Conservation (phyloP, 2,888 invertebrate genomes). For the Drosophila kokeensis region DNA sequence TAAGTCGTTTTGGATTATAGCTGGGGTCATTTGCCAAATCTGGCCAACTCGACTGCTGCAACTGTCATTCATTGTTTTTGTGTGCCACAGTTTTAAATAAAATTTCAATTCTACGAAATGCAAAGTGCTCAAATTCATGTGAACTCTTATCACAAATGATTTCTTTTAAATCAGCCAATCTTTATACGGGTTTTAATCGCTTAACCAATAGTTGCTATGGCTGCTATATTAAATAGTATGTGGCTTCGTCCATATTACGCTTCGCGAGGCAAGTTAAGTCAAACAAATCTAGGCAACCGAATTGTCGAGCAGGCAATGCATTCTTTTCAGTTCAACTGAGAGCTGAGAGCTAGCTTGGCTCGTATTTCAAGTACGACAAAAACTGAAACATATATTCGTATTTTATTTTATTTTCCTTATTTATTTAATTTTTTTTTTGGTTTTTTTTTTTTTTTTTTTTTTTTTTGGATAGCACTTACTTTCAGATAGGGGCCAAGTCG, state of each 20-base stretch:
- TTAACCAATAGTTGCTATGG: not conserved
- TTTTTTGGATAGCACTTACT: not conserved
- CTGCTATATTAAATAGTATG: not conserved
- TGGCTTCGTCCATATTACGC: not conserved
- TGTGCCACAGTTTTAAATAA: not conserved
- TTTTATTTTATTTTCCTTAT: not conserved
- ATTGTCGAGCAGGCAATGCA: not conserved
- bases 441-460: not conserved
- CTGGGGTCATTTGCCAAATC: not conserved
- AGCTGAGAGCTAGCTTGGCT: not conserved
- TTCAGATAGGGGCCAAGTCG: conserved; percentile 1
- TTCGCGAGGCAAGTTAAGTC: not conserved
- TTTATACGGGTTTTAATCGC: not conserved
- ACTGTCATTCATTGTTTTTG: not conserved
- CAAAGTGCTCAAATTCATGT: not conserved
- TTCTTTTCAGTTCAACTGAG: not conserved
- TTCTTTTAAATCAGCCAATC: not conserved
- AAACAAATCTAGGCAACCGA: not conserved
- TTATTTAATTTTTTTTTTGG: not conserved
- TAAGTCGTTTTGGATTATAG: not conserved
- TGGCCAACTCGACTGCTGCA: not conserved
- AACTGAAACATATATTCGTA: not conserved
- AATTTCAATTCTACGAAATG: not conserved
- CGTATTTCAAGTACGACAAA: not conserved
- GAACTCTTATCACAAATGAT: not conserved